Evolutionary conservation across 2,797 vertebrate species (phyloP).

Genomic region (Todus mexicanus): DNA sequence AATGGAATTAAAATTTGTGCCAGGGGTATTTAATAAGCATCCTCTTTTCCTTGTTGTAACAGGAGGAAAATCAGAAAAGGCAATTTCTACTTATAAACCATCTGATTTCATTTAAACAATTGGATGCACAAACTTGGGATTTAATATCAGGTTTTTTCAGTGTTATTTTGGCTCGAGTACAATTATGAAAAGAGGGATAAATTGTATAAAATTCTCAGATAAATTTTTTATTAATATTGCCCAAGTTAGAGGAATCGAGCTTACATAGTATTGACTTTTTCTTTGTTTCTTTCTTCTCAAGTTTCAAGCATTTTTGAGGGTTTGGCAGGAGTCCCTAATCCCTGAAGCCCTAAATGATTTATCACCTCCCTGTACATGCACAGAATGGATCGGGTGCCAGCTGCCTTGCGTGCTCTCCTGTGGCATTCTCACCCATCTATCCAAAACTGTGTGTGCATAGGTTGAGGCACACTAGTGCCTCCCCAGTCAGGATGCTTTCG

Average conservation of each 20-base stretch:
- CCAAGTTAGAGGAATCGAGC: not conserved
- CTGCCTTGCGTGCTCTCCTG: not conserved
- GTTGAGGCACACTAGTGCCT: not conserved
- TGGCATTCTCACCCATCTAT: not conserved
- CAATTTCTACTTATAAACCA: not conserved
- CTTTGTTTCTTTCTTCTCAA: constrained; percentile 34
- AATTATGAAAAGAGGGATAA: not conserved
- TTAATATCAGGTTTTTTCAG: not conserved
- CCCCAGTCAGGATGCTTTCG: not conserved
- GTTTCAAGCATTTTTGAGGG: constrained; percentile 48
- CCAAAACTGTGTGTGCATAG: not conserved
- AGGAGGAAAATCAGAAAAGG: not conserved
- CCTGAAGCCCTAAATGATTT: constrained; percentile 49
- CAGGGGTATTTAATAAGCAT: not conserved
- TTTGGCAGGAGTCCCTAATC: constrained; percentile 56
- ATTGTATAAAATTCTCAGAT: not conserved
- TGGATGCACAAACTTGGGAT: not conserved
- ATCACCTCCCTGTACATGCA: not conserved
- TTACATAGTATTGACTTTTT: not conserved
- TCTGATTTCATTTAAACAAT: not conserved
- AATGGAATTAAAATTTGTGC: not conserved
- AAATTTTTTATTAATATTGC: not conserved
- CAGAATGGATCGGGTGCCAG: not conserved
- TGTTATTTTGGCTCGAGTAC: not conserved
- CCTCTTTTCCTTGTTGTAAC: not conserved